Evolutionary conservation across 2,888 invertebrate species (phyloP), one percentile per base, ranked within the genome.

Genomic region (Lacanobia wlatinum): DNA sequence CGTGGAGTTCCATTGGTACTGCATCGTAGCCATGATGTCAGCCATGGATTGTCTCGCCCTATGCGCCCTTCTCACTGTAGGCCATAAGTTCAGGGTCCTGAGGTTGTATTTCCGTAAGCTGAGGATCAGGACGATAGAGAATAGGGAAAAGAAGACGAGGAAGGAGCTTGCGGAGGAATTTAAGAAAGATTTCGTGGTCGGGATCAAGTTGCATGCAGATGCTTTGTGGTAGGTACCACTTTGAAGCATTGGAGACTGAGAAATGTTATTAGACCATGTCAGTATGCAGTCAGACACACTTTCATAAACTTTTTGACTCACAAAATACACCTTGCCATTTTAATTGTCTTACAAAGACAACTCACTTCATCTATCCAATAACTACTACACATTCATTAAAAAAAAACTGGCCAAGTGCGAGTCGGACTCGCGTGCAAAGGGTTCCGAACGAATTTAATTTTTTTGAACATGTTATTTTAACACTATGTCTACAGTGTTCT

Each of bases 1-100:
- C 48, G 80, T 88, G 0, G 87, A 92, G 28, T 66, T 91, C 16
- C 93, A 93, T 73, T 94, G 93, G 92, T 94, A 91, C 87, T 90
- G 78, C 70, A 74, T 92, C 4, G 88, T 93, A 7, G 82, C 84
- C 9, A 85, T 90, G 50, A 93, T 94, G 94, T 48, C 84, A 0
- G 58, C 82, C 0, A 87, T 90, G 0, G 93, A 94, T 66, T 84
- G 88, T 16, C 76, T 94, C 4, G 89, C 89, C 5, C 78, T 91
- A 8, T 88, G 87, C 43, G 89, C 90, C 0, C 69, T 94, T 10
- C 86, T 92, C 0, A 90, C 88, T 73, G 76, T 89, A 6, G 87
- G 87, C 9, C 89, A 85, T 72, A 94, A 91, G 84, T 94, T 93
- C 62, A 91, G 87, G 69, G 78, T 88, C 0, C 77, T 92, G 9